Evolutionary conservation across 2,113 vertebrate genomes (phyloP).

Genomic region (Gymnorhina tibicen): DNA sequence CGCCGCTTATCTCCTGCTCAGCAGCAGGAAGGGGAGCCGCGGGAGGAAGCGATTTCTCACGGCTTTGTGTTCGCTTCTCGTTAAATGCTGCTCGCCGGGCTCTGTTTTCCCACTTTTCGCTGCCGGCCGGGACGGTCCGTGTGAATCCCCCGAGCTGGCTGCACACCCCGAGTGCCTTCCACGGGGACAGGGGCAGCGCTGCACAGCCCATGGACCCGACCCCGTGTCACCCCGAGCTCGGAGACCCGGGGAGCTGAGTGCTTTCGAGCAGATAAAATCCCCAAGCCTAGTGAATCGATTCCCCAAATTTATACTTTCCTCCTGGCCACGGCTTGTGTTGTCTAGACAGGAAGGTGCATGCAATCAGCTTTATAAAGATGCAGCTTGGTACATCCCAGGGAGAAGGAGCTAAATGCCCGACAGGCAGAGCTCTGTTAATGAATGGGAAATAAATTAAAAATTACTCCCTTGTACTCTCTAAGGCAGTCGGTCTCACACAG

Average conservation of each 20-base stretch:
- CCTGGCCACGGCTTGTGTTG: not conserved
- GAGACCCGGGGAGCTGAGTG: not conserved
- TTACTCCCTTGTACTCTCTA: not conserved
- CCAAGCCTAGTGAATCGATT: not conserved
- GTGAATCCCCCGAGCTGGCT: not conserved
- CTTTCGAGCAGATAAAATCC: not conserved
- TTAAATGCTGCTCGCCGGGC: not conserved
- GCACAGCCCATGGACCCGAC: not conserved
- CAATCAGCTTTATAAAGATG: constrained; percentile 18
- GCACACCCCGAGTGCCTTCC: not conserved
- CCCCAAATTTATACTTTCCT: not conserved
- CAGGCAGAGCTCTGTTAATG: not conserved
- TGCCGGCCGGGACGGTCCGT: not conserved
- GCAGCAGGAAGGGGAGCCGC: constrained; percentile 66
- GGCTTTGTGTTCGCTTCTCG: constrained; percentile 38
- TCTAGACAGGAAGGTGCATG: constrained; percentile 61
- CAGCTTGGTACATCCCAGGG: not conserved
- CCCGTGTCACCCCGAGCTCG: not conserved
- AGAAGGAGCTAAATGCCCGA: not conserved
- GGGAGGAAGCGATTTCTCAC: constrained; percentile 67
- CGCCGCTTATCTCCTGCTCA: constrained; percentile 45
- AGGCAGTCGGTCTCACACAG: not conserved
- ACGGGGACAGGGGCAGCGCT: not conserved
- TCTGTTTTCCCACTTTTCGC: constrained; percentile 38
- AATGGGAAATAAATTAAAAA: not conserved